Conservation (phyloP, 2,888 invertebrate genomes). For the Epinotia bilunana region DNA sequence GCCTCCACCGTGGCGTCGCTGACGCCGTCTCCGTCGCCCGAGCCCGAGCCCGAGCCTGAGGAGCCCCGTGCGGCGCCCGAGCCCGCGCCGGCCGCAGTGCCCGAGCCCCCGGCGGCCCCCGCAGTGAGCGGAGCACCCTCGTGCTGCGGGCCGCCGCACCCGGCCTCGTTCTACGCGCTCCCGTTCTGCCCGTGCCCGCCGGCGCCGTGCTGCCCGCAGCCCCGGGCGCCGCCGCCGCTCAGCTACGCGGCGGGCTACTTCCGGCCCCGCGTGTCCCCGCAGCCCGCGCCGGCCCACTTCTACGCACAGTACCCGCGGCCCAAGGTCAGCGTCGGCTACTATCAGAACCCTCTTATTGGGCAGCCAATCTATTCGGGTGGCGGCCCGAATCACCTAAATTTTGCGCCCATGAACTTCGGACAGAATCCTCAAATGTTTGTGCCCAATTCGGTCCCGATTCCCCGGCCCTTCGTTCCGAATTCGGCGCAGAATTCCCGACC, state of each 20-base stretch:
- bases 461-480: not conserved
- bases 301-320: conserved; percentile 61
- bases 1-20: not conserved
- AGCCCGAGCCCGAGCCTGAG: not conserved
- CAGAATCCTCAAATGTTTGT: not conserved
- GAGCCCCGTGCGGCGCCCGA: not conserved
- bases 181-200: conserved; percentile 4
- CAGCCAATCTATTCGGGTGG: not conserved
- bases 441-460: not conserved
- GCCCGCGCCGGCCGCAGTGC: conserved; percentile 21
- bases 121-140: too few relatives aligned
- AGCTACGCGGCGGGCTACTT: conserved; percentile 2
- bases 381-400: not conserved
- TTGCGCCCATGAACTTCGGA: not conserved
- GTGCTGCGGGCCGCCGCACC: conserved; percentile 22
- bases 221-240: conserved; percentile 6
- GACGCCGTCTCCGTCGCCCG: conserved; percentile 4
- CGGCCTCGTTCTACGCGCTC: conserved; percentile 17
- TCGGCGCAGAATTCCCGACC: not conserved
- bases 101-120: conserved; percentile 32
- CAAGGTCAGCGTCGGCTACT: conserved; percentile 43
- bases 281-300: conserved; percentile 57
- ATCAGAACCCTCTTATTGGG: not conserved
- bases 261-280: conserved; percentile 47
- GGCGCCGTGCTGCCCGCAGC: not conserved